phyloP scores from a whole-genome alignment of 1,140 invertebrate genomes.

The Meloidogyne chitwoodi region DNA sequence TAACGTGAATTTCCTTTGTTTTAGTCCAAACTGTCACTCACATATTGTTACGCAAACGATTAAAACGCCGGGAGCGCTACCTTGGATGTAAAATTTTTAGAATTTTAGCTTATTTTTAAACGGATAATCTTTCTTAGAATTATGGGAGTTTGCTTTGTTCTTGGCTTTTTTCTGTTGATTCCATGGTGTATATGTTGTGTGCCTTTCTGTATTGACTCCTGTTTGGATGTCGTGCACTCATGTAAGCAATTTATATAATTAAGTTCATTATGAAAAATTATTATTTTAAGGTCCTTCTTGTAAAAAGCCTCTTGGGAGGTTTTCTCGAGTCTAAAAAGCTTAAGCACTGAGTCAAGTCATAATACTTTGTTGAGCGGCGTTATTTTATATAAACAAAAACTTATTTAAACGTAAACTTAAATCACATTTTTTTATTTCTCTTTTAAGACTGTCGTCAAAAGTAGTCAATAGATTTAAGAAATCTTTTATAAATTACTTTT shows the following conservation, averaged over 20 bases:
- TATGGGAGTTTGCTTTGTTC: constrained; percentile 47
- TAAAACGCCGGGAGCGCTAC: neutral
- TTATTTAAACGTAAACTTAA: no score
- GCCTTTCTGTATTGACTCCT: constrained; percentile 53
- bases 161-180: constrained; percentile 47
- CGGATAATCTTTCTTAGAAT: neutral
- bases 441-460: no score
- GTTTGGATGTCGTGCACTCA: constrained; percentile 52
- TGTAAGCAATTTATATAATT: constrained; percentile 19
- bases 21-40: neutral
- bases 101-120: neutral
- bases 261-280: neutral
- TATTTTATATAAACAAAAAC: neutral
- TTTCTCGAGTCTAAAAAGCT: constrained; percentile 37
- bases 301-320: constrained; percentile 50
- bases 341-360: neutral
- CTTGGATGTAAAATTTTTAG: constrained; percentile 13
- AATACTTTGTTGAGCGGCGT: no score
- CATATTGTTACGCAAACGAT: neutral
- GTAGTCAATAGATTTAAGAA: no score
- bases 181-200: constrained; percentile 51
- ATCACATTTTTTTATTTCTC: no score
- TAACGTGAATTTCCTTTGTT: no score
- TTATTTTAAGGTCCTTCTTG: constrained; percentile 40
- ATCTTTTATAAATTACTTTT: no score